phyloP scores from a whole-genome alignment of 2,113 vertebrate genomes.

The Ceyx cyanopectus region DNA sequence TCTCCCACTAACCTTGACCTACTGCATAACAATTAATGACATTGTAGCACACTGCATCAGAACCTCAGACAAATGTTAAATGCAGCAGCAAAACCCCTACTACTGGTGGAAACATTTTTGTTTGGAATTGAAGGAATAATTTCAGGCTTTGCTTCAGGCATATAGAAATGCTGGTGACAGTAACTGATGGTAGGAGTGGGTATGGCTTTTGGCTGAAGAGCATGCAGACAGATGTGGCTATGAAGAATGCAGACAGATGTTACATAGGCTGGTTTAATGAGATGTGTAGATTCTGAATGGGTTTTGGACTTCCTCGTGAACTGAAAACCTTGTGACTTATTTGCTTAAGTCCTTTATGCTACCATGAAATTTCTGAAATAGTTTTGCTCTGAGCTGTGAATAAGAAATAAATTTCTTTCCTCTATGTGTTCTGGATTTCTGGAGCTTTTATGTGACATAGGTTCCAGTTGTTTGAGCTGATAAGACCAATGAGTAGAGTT shows the following conservation, averaged over 20 bases:
- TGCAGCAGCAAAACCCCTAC: neutral
- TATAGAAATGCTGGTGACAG: neutral
- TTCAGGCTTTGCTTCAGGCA: neutral
- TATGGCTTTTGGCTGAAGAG: neutral
- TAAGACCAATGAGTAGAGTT: neutral
- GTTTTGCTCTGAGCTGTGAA: neutral
- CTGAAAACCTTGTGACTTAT: neutral
- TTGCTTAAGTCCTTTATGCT: neutral
- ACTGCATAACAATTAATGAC: neutral
- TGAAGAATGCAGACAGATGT: fast-evolving
- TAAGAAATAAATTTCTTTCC: neutral
- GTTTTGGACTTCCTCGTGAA: neutral
- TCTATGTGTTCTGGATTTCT: neutral
- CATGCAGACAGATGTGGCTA: neutral
- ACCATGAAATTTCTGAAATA: neutral
- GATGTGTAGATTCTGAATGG: neutral
- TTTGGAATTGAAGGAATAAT: neutral
- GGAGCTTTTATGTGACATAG: fast-evolving
- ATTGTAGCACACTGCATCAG: neutral
- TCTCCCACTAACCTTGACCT: neutral
- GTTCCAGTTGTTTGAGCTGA: neutral
- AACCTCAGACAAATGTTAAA: neutral
- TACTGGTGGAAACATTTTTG: neutral
- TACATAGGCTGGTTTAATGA: neutral
- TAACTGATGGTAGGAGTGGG: neutral